Base-by-base conservation (phyloP, 2,888 invertebrate species). In the Pimpla rufipes region DNA sequence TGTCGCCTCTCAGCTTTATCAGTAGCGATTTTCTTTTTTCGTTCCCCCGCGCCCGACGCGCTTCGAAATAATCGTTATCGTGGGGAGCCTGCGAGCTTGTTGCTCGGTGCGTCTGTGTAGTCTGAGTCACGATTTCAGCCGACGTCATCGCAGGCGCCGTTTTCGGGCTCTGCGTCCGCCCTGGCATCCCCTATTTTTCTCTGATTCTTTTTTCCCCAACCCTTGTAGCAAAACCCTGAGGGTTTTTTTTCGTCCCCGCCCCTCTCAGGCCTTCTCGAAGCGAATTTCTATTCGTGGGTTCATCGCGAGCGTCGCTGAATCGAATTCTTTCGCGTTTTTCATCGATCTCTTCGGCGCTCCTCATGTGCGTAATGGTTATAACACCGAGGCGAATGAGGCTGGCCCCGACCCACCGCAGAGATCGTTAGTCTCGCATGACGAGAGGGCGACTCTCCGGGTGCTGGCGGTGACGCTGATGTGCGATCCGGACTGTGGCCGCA, bases 281-380 rank as follows among this genome's bases (percentile, higher is more conserved):
- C 21, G 4, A 29, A n/a, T 40, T 21, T 55, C 7, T 6, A 8
- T 37, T n/a, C 59, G 37, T 64, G 13, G 16, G 5, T 16, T 87
- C 87, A 86, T 82, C 74, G 71, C 70, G 79, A 85, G 77, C 81
- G 81, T 85, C 70, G 50, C 73, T 84, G 82, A 83, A 86, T 85
- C 13, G 52, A 70, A 59, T 84, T 74, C 64, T 79, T 76, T 73
- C 71, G 47, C n/a, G 8, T 74, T 40, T 64, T 21, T 2, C 23
- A 66, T 45, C 42, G 66, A 37, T 50, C 21, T 16, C 18, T 50
- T 10, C 50, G 77, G 52, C 16, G 18, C 7, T 7, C 29, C 50
- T 35, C n/a, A 29, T 18, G 66, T 21, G 71, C 71, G 78, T 76
- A 82, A 84, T 79, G 29, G 78, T 11, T 29, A 18, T 68, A 68